These are phyloP conservation scores for Lasioglossum oenotherae DNA, from an alignment of 2,888 invertebrate genomes.

Conservation along the genomic window DNA sequence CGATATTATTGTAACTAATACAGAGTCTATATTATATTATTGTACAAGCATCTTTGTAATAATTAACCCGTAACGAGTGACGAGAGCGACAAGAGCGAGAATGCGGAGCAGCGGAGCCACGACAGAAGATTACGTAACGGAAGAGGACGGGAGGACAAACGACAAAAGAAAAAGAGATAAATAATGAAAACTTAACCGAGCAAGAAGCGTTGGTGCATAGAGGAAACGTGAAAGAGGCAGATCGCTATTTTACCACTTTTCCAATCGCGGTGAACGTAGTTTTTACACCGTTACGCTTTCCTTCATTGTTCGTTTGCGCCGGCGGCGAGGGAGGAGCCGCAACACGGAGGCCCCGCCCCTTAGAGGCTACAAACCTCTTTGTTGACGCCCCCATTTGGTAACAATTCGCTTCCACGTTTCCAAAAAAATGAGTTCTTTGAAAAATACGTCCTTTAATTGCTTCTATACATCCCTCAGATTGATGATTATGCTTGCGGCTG, in stretches of 20 bases:
- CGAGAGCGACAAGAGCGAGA: slow-evolving; percentile 50
- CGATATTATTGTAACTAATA: slow-evolving; percentile 82
- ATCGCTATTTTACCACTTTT: slow-evolving; percentile 79
- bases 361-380: not conserved
- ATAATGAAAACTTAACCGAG: not conserved
- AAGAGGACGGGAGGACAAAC: slow-evolving; percentile 33
- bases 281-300: slow-evolving; percentile 58
- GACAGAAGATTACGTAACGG: slow-evolving; percentile 50
- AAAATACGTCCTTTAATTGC: not conserved
- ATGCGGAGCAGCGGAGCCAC: slow-evolving; percentile 49
- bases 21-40: slow-evolving; percentile 83
- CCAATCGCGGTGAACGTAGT: slow-evolving; percentile 70
- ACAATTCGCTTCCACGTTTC: not conserved
- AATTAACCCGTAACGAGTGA: slow-evolving; percentile 74
- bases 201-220: slow-evolving; percentile 36
- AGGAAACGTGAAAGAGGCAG: slow-evolving; percentile 68
- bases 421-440: not conserved
- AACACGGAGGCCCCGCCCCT: not conserved
- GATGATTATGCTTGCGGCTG: not conserved
- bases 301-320: slow-evolving; percentile 46
- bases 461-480: not conserved
- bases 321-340: slow-evolving; percentile 15
- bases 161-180: slow-evolving; percentile 2
- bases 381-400: not conserved
- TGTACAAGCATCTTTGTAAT: slow-evolving; percentile 80